phyloP scores from a whole-genome alignment of 2,888 invertebrate species.

The Diogma glabrata region DNA sequence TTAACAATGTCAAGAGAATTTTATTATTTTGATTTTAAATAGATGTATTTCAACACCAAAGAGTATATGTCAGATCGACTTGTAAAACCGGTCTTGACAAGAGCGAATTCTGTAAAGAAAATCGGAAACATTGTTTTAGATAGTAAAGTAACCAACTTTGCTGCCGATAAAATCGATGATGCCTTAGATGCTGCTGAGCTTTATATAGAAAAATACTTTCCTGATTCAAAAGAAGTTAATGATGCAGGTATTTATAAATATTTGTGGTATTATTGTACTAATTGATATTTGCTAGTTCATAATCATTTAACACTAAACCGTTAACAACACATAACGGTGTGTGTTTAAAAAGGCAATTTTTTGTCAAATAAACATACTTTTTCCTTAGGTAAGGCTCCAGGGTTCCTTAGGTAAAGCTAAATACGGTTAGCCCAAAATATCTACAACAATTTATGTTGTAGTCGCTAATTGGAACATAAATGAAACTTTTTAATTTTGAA shows the following conservation, averaged over 20 bases:
- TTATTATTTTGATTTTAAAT: conserved; percentile 37
- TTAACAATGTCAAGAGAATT: conserved; percentile 17
- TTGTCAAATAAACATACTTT: no score
- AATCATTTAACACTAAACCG: no score
- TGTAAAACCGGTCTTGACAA: conserved; percentile 55
- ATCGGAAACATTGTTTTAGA: conserved; percentile 57
- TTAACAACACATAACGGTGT: no score
- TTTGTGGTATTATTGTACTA: neutral
- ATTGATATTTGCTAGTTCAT: no score
- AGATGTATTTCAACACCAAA: conserved; percentile 71
- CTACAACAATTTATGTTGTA: no score
- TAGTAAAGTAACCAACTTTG: conserved; percentile 59
- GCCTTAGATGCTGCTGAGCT: conserved; percentile 67
- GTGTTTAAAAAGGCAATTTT: no score
- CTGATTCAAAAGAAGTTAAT: conserved; percentile 31
- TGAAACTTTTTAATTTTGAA: no score
- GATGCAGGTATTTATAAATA: neutral
- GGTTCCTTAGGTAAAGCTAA: no score
- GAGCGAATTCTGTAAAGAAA: conserved; percentile 74
- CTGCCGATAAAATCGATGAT: conserved; percentile 61
- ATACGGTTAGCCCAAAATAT: no score
- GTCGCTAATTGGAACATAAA: no score
- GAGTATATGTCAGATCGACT: conserved; percentile 56
- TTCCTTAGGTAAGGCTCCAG: no score
- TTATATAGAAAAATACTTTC: conserved; percentile 71